A percentile compares a stretch with the other conserved stretches of the same genome.
phyloP scores from a whole-genome alignment of 2,888 invertebrate genomes.

The Camptogramma bilineatum region DNA sequence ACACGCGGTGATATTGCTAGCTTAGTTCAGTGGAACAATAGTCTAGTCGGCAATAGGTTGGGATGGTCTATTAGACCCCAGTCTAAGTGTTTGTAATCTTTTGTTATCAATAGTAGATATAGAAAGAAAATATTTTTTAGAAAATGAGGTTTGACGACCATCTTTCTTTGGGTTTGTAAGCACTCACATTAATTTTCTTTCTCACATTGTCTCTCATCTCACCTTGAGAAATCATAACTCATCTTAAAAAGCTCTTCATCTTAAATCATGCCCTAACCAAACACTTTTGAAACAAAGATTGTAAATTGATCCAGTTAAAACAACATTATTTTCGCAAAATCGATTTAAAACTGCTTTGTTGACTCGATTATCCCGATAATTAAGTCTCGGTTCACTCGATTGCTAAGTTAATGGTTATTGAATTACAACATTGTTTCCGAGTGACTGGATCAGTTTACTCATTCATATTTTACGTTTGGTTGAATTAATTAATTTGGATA shows the following conservation, averaged over 20 bases:
- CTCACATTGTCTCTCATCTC: too few relatives aligned
- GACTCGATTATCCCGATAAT: slow-evolving; percentile 54
- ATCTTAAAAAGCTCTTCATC: neutral
- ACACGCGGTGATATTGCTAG: slow-evolving; percentile 8
- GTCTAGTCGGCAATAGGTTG: neutral
- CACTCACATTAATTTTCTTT: too few relatives aligned
- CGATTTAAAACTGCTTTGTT: slow-evolving; percentile 54
- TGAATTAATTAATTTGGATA: neutral
- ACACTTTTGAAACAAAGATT: slow-evolving; percentile 20
- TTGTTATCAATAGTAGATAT: neutral
- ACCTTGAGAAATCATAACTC: neutral
- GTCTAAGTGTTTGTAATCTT: neutral
- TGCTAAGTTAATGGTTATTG: slow-evolving; percentile 53
- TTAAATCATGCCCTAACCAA: neutral
- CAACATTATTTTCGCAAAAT: slow-evolving; percentile 32
- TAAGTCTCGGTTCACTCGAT: slow-evolving; percentile 45
- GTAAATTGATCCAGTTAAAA: slow-evolving; percentile 26
- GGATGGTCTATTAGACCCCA: neutral
- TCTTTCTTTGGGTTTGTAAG: too few relatives aligned
- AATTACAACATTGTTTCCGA: slow-evolving; percentile 48
- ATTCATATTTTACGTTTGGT: slow-evolving; percentile 12
- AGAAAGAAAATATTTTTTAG: too few relatives aligned
- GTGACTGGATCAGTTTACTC: slow-evolving; percentile 40
- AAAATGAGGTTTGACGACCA: too few relatives aligned
- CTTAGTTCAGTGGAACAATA: slow-evolving; percentile 2